Evolutionary conservation across 2,888 invertebrate genomes (phyloP).

Genomic region (Lasioglossum lativentre): DNA sequence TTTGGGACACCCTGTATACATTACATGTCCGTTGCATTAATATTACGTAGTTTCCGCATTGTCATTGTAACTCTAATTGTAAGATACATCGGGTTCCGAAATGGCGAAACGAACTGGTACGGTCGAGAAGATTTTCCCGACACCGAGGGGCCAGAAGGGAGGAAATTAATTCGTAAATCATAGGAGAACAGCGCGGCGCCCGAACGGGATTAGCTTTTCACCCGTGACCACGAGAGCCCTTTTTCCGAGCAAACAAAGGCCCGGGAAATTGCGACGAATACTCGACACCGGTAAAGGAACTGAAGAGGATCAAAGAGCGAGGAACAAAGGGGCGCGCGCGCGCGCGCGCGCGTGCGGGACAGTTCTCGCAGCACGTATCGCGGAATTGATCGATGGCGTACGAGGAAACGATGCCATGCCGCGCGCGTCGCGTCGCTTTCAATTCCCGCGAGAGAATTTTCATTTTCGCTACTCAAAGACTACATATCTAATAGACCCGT

Average conservation of each 20-base stretch:
- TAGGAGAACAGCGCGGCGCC: neutral
- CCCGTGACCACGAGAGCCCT: neutral
- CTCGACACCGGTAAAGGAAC: neutral
- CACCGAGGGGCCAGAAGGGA: neutral
- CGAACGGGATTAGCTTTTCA: slow-evolving; percentile 23
- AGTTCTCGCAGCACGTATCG: slow-evolving; percentile 13
- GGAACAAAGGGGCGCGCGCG: slow-evolving; percentile 32
- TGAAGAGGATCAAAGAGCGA: slow-evolving; percentile 14
- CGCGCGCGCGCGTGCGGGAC: neutral
- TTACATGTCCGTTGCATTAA: no score
- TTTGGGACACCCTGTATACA: no score
- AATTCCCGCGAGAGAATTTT: slow-evolving; percentile 6
- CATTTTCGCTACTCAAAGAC: slow-evolving; percentile 35
- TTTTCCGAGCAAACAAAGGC: slow-evolving; percentile 27
- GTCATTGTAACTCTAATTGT: no score
- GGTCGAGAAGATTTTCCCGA: neutral
- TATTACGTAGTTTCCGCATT: no score
- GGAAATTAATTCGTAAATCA: slow-evolving; percentile 54
- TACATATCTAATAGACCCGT: neutral
- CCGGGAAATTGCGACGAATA: slow-evolving; percentile 21
- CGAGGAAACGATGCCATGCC: neutral
- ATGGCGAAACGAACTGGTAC: neutral
- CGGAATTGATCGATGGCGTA: slow-evolving; percentile 47
- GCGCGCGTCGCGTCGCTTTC: slow-evolving; percentile 22
- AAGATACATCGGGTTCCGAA: neutral